Base-by-base conservation (phyloP, 2,797 vertebrate genomes). In the Rhinogobio ventralis region DNA sequence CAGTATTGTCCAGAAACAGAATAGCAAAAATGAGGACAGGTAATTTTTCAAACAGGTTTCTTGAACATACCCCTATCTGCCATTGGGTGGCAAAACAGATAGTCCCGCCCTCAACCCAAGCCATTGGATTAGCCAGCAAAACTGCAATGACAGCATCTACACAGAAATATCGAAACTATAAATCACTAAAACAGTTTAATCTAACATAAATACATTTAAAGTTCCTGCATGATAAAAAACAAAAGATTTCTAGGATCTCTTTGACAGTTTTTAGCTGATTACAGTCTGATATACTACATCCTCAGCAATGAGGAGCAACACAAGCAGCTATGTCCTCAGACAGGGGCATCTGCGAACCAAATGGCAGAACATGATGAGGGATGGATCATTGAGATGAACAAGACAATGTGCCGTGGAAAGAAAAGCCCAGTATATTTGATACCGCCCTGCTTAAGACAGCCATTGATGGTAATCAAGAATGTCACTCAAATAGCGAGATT, bases 331-430 rank as follows among this genome's bases (percentile, higher is more conserved):
- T 67, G 81, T 89, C 30, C 78, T 76, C 57, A 28, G 55, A 83
- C n/a, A 57, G 69, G 82, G 88, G 87, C 82, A 90, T 89, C 88
- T 88, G 88, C 13, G 60, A 83, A 85, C 87, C 87, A 89, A 90
- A 89, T 90, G 89, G 80, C 49, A 85, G 79, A 82, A 79, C 74
- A 86, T 73, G 83, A 89, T 82, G 82, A 89, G 55, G 79, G 86
- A 89, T 60, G 85, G 81, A 83, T 86, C 78, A 85, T 14, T 83
- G 75, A 75, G 67, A 68, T 76, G 82, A 73, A 80, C 53, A 76
- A 85, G 74, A 87, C 86, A 85, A 87, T 85, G 68, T 71, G 79
- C 73, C 2, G 30, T 64, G 81, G 49, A 82, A 79, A 85, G 79
- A 80, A 80, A 82, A 72, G 68, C 25, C 72, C 66, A 8, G 80